Evolutionary conservation across 2,797 vertebrate genomes (phyloP).

Genomic region (Sebastes hopkinsi): DNA sequence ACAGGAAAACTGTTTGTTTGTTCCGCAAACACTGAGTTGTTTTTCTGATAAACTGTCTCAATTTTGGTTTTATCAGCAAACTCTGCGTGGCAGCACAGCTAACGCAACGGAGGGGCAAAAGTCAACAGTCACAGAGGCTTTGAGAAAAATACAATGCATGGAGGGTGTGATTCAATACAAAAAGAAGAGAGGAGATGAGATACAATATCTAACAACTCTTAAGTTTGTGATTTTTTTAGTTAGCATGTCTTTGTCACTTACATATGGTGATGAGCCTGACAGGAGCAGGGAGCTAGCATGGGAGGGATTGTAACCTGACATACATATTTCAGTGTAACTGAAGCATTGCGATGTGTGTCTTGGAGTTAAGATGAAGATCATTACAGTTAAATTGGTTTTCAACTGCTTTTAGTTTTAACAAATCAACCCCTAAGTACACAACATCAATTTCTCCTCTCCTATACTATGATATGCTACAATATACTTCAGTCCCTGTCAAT

Average conservation of each 20-base stretch:
- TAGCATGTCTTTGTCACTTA: neutral
- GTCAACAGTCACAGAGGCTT: constrained; percentile 6
- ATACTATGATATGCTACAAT: no score
- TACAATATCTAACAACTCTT: neutral
- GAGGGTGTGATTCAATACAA: neutral
- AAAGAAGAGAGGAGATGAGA: neutral
- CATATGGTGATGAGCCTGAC: neutral
- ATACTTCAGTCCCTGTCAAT: no score
- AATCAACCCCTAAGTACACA: neutral
- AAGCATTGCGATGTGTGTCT: neutral
- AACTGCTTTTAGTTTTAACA: neutral
- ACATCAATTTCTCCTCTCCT: neutral
- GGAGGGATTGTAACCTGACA: neutral
- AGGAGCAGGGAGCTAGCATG: neutral
- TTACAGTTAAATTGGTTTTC: neutral
- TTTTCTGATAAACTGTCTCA: neutral
- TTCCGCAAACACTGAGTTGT: neutral
- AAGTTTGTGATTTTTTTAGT: neutral
- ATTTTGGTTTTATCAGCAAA: neutral
- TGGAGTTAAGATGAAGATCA: neutral
- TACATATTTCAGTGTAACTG: neutral
- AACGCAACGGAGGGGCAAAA: neutral
- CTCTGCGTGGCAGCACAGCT: neutral
- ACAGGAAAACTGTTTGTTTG: neutral
- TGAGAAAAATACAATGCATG: neutral